Conservation (phyloP, 92 coral and sea anemone genomes). For the Pocillopora grandis region DNA sequence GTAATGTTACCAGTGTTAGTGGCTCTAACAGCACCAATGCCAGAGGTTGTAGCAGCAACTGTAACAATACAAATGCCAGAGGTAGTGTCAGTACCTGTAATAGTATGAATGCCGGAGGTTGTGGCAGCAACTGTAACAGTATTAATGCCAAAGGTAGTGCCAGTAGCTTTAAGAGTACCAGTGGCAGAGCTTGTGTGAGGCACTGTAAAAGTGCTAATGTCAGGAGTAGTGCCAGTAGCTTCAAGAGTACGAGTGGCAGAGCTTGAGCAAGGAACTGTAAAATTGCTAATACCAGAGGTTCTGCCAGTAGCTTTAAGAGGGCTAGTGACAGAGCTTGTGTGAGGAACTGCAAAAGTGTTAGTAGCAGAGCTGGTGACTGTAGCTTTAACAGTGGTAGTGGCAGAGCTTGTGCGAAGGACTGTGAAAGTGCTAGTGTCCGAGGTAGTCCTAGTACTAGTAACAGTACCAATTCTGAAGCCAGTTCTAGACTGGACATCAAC, state of each 20-base stretch:
- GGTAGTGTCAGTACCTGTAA: not conserved
- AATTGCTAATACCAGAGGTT: not conserved
- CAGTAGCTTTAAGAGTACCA: not conserved
- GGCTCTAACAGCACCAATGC: too few relatives aligned
- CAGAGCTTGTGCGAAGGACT: not conserved
- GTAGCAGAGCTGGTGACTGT: not conserved
- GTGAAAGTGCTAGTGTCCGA: not conserved
- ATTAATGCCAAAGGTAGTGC: too few relatives aligned
- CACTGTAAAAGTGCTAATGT: not conserved
- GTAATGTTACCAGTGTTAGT: too few relatives aligned
- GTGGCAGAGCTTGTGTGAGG: not conserved
- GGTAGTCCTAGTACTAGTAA: not conserved
- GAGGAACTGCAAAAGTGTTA: not conserved
- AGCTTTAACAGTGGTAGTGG: not conserved
- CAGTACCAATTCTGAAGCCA: not conserved
- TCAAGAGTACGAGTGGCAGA: not conserved
- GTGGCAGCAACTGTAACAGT: too few relatives aligned
- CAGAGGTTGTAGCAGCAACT: too few relatives aligned
- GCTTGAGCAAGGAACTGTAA: not conserved
- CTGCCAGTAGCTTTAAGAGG: not conserved
- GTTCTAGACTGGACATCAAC: not conserved
- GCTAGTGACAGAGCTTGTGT: not conserved
- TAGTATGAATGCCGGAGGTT: not conserved
- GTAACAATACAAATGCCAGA: too few relatives aligned
- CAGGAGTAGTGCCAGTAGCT: not conserved